These are phyloP conservation scores for Rhogogaster chlorosoma DNA, from an alignment of 2,888 invertebrate genomes.

Conservation along the genomic window DNA sequence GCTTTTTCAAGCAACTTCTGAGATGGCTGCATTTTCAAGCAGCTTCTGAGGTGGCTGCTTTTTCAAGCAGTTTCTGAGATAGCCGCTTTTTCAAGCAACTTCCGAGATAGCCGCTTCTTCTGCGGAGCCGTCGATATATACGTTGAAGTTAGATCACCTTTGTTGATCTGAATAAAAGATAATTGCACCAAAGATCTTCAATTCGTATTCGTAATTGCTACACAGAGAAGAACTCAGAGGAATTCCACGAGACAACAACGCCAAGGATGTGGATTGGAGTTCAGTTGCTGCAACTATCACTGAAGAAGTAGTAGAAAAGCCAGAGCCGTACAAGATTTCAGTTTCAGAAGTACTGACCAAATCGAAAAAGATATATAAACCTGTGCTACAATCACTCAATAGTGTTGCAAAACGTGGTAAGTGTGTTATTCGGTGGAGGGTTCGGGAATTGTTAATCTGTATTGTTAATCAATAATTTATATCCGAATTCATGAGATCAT, in stretches of 20 bases:
- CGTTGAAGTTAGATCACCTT: neutral
- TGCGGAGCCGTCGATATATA: too few species aligned
- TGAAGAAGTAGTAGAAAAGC: slow-evolving; percentile 83
- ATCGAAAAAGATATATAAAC: slow-evolving; percentile 83
- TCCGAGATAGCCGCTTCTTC: too few species aligned
- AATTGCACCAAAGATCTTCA: neutral
- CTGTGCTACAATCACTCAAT: slow-evolving; percentile 80
- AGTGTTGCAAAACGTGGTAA: slow-evolving; percentile 76
- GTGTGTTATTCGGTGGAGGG: neutral
- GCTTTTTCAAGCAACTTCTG: too few species aligned
- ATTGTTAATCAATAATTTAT: neutral
- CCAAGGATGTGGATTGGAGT: slow-evolving; percentile 93
- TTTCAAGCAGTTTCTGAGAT: too few species aligned
- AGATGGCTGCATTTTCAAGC: too few species aligned
- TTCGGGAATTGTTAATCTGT: neutral
- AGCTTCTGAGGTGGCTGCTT: too few species aligned
- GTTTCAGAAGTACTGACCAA: slow-evolving; percentile 85
- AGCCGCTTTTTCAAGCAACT: too few species aligned
- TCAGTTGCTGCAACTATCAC: slow-evolving; percentile 85
- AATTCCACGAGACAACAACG: slow-evolving; percentile 89
- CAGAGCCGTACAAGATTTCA: slow-evolving; percentile 88
- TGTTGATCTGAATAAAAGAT: neutral
- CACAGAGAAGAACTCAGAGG: slow-evolving; percentile 91
- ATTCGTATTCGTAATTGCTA: neutral
- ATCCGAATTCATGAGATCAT: too few species aligned